A percentile compares a stretch with the other conserved stretches of the same genome.
phyloP scores from a whole-genome alignment of 2,113 vertebrate genomes.

The Columba janthina region DNA sequence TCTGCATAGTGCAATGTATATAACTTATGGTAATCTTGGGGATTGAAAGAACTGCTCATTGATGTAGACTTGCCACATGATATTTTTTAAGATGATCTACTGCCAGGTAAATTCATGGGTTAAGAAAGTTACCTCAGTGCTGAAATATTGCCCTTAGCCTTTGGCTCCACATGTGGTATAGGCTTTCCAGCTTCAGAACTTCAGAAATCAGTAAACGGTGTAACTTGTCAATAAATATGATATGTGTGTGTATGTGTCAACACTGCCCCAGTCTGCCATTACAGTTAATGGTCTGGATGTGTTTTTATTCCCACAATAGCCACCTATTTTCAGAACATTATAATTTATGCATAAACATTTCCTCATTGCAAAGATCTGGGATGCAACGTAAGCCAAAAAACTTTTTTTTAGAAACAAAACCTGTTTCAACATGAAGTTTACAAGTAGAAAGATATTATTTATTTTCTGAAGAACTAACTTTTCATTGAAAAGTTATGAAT shows the following conservation, averaged over 20 bases:
- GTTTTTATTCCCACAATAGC: neutral
- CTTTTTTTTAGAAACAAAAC: neutral
- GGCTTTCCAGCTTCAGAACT: constrained; percentile 26
- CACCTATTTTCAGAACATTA: neutral
- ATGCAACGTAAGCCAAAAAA: neutral
- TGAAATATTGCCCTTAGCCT: constrained; percentile 56
- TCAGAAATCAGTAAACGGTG: neutral
- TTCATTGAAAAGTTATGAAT: neutral
- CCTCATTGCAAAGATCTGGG: neutral
- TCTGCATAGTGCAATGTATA: neutral
- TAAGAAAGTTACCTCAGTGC: constrained; percentile 19
- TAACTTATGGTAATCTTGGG: neutral
- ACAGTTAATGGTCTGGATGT: neutral
- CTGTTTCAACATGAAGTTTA: neutral
- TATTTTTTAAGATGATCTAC: constrained; percentile 29
- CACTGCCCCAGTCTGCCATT: neutral
- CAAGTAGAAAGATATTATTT: neutral
- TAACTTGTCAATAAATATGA: constrained; percentile 13
- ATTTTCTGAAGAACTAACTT: neutral
- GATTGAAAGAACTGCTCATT: neutral
- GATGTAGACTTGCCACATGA: neutral
- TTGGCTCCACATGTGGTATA: neutral
- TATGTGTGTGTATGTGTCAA: neutral
- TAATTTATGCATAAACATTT: neutral
- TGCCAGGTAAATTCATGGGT: constrained; percentile 8